Base-by-base conservation (phyloP, 2,888 invertebrate genomes). In the Adelphocoris suturalis region DNA sequence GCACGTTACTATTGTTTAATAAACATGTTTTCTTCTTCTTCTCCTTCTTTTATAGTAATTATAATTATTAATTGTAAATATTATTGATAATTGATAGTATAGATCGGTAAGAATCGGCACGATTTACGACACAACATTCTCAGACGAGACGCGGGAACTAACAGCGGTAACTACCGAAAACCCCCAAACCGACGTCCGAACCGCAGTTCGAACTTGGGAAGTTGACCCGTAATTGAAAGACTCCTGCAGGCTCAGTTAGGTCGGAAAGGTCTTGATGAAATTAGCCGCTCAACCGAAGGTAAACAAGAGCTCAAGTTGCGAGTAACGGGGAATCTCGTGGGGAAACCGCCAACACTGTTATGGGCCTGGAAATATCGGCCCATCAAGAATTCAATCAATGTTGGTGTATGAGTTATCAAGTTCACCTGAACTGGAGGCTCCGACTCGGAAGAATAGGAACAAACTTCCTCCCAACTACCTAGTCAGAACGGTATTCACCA, bases 351-450 rank as follows among this genome's bases (percentile, higher is more conserved):
- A 19, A 23, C 68, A 23, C 27, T 68, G 68, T 23, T 68, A 23
- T 23, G 23, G 23, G 12, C 23, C 13, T 13, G 23, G 68, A 23
- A 68, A 23, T 68, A 68, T 23, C 19, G 68, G 23, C 9, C 68
- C 23, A 68, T 68, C 23, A 19, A 68, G 68, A 68, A 68, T 68
- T 68, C 68, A 68, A 68, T 68, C 68, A 68, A 68, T 68, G 68
- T 68, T 68, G 68, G 68, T 68, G 68, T 68, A 19, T 68, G 68
- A 68, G 68, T 68, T 68, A 23, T 27, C 23, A 23, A 68, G 68
- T 23, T 68, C 68, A 23, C 68, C 9, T 61, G 23, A 68, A 68
- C 68, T 12, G 19, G 5, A 68, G 61, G 23, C 37, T 7, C 37
- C 37, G 7, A 7, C 37, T 37, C 37, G 37, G 37, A 37, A 37